Base-by-base conservation (phyloP, 35 echinoderm and acorn worm species). In the Acanthaster planci region DNA sequence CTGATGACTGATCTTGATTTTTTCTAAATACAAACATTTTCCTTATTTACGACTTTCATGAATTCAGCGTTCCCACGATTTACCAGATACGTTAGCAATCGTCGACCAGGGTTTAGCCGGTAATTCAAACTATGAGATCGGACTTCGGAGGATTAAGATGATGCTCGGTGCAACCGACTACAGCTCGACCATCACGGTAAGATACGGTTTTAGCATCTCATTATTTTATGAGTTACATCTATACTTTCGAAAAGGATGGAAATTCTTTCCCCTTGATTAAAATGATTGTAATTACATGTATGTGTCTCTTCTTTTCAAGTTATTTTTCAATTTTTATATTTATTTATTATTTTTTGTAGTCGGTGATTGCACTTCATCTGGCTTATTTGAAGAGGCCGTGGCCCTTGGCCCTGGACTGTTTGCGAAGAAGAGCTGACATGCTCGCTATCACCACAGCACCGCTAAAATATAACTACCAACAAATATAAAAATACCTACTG, bases 41-140 rank as follows among this genome's bases (percentile, higher is more conserved):
- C n/a, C n/a, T n/a, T n/a, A n/a, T n/a, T n/a, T n/a, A n/a, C n/a
- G n/a, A n/a, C n/a, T n/a, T n/a, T n/a, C n/a, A n/a, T n/a, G n/a
- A n/a, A n/a, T n/a, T n/a, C n/a, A n/a, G n/a, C n/a, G n/a, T n/a
- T n/a, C n/a, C n/a, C n/a, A n/a, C n/a, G 56, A 26, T 72, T 72
- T 72, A 72, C 23, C 64, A 9, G 26, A 72, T 14, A 72, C 8
- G 23, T 72, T 72, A 26, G 64, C 29, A 72, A 72, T 72, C 34
- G 64, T 72, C 64, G 9, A 72, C 26, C 14, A 72, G 34, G 64
- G 64, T 27, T 72, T 72, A 72, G 3, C 26, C 19, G 3, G 64
- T 72, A 72, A 72, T 72, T 26, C 64, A 72, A 26, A 72, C 30
- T 29, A 72, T n/a, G n/a, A 72, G 64, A 26, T 27, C 23, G 34